Evolutionary conservation across 92 coral and sea anemone species (phyloP).

Genomic region (Micromussa lordhowensis): DNA sequence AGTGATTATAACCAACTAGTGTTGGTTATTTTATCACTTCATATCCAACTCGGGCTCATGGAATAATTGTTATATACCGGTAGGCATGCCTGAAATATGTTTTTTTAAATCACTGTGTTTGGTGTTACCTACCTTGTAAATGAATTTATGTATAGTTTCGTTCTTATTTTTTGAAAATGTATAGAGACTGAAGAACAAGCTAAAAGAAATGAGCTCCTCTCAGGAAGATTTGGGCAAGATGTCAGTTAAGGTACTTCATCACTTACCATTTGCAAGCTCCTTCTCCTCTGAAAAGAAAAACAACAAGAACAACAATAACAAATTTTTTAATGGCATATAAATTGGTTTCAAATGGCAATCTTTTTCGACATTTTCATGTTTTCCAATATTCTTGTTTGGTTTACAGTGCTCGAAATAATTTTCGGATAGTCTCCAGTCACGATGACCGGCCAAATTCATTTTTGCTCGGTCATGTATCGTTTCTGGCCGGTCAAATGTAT

Average conservation of each 20-base stretch:
- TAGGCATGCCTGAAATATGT: too few relatives aligned
- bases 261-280: not conserved
- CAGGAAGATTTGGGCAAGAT: conserved; percentile 87
- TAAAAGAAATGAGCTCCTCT: conserved; percentile 79
- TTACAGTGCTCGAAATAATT: too few relatives aligned
- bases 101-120: not conserved
- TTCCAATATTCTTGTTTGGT: not conserved
- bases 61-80: too few relatives aligned
- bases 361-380: too few relatives aligned
- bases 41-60: too few relatives aligned
- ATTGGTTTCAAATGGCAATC: not conserved
- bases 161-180: not conserved
- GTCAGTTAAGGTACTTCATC: conserved; percentile 72
- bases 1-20: too few relatives aligned
- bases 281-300: not conserved
- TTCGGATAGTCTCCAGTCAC: too few relatives aligned
- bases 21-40: too few relatives aligned
- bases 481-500: too few relatives aligned
- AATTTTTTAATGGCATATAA: not conserved
- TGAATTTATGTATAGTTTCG: too few relatives aligned
- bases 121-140: not conserved
- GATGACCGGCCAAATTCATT: too few relatives aligned
- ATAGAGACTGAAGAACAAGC: conserved; percentile 79
- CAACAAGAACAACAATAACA: not conserved
- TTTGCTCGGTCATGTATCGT: too few relatives aligned